Base-by-base conservation (phyloP, 2,797 vertebrate species). In the Xenopus petersii region DNA sequence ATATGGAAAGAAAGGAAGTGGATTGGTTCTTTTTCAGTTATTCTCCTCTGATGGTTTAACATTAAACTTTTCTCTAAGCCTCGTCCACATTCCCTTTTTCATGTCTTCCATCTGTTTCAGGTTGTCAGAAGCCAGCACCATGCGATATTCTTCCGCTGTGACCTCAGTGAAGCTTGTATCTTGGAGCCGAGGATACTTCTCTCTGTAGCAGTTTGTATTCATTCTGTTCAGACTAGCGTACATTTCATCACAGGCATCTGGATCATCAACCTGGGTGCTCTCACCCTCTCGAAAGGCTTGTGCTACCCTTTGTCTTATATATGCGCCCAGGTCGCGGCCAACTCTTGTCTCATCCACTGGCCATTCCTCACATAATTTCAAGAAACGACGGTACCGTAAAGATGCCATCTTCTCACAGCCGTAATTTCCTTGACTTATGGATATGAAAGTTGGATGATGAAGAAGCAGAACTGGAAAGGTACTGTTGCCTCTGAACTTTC, bases 101-200 rank as follows among this genome's bases (percentile, higher is more conserved):
- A 93, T 91, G 21, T 96, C 95, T 55, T 96, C 94, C 86, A 93
- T 91, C 80, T 96, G 93, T 81, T 95, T 93, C 88, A 96, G 79
- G 75, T 83, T 90, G 63, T 95, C 98, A 93, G 96, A 93, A 75
- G 92, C 91, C 77, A 98, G 86, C 58, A 99, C 86, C 66, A 93
- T 70, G 86, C 84, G 92, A 84, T 96, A 98, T 58, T 99, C 96
- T 79, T 99, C 95, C 71, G 92, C 86, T 0, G 98, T 95, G n/a
- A 98, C 92, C 54, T 97, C 98, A 1, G 96, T 98, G 84, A 99
- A 99, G 83, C 91, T 96, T 5, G 97, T 97, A 81, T 98, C 94
- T 88, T 86, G 94, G 70, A 90, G 90, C n/a, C 98, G 93, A 65
- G 96, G 97, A 70, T 70, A 79, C 71, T 79, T 55, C 86, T 93